Percentiles rank a stretch among this genome's conserved stretches.
Evolutionary conservation across 2,888 invertebrate genomes (phyloP).

Genomic region (Pristionchus mayeri): DNA sequence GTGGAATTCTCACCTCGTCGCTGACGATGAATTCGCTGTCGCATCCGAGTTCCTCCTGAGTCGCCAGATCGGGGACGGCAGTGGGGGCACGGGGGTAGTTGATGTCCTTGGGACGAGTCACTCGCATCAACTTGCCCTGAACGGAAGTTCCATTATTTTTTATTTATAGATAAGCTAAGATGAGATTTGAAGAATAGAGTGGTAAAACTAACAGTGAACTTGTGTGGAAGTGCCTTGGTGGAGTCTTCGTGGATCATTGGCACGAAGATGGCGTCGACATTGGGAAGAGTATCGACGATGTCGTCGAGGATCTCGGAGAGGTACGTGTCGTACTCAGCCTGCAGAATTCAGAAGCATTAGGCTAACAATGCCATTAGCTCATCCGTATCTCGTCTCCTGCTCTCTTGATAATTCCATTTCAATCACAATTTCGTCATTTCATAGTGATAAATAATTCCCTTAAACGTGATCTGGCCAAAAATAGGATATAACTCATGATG

Average conservation of each 20-base stretch:
- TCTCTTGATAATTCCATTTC: too few species aligned
- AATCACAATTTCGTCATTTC: too few species aligned
- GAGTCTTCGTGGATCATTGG: constrained; percentile 46
- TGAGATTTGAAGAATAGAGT: background rate
- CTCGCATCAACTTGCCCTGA: constrained; percentile 47
- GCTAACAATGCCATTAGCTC: too few species aligned
- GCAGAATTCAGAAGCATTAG: too few species aligned
- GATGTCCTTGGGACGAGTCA: constrained; percentile 49
- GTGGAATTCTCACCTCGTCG: constrained; percentile 1
- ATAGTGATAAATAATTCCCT: too few species aligned
- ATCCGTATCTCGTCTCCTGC: too few species aligned
- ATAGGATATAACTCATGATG: too few species aligned
- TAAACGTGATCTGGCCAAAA: too few species aligned
- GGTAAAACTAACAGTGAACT: constrained; percentile 38
- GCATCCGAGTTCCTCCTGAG: constrained; percentile 47
- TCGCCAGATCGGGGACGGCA: constrained; percentile 46
- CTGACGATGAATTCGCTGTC: constrained; percentile 43
- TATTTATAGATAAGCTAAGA: background rate
- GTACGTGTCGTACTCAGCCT: constrained; percentile 45
- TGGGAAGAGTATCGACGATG: constrained; percentile 47
- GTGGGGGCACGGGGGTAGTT: constrained; percentile 50
- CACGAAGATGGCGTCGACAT: constrained; percentile 47
- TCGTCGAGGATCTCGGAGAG: constrained; percentile 40
- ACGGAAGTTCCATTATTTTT: background rate
- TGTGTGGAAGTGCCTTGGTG: constrained; percentile 44